Conservation (phyloP, 2,888 invertebrate genomes). For the Linyphia triangularis region DNA sequence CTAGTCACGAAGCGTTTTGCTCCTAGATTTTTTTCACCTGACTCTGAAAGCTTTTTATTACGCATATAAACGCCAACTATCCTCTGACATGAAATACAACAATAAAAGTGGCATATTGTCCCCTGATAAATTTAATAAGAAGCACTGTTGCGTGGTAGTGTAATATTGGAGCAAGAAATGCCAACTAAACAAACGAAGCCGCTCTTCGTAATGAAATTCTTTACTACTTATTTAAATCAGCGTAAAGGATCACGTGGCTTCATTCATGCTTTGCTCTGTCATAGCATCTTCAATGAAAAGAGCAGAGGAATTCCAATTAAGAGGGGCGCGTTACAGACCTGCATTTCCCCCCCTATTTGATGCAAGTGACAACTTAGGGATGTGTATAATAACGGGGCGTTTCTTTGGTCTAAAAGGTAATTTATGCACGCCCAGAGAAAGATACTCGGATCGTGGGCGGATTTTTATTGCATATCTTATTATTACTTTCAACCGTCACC, state of each 20-base stretch:
- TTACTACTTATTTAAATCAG: slow-evolving; percentile 30
- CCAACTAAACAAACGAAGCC: not conserved
- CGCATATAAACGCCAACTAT: not conserved
- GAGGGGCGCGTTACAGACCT: slow-evolving; percentile 8
- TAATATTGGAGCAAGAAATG: not conserved
- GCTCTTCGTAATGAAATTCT: not conserved
- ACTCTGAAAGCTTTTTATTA: not conserved
- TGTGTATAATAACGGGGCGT: slow-evolving; percentile 35
- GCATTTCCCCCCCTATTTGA: not conserved
- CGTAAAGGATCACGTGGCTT: slow-evolving; percentile 18
- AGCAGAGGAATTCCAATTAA: slow-evolving; percentile 40
- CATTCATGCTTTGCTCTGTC: slow-evolving; percentile 8
- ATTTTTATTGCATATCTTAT: not conserved
- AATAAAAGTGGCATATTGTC: not conserved
- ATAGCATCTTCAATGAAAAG: slow-evolving; percentile 29
- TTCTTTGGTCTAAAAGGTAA: not conserved
- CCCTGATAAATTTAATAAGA: not conserved
- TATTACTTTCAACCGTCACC: not conserved
- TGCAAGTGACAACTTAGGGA: not conserved
- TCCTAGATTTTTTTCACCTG: not conserved
- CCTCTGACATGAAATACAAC: slow-evolving; percentile 4
- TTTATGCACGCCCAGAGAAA: slow-evolving; percentile 37
- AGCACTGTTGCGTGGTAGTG: not conserved
- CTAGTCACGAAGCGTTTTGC: too few species aligned
- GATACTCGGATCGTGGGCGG: slow-evolving; percentile 13